These are phyloP conservation scores for Zoanthus sociatus DNA, from an alignment of 92 coral and sea anemone species.

Conservation along the genomic window DNA sequence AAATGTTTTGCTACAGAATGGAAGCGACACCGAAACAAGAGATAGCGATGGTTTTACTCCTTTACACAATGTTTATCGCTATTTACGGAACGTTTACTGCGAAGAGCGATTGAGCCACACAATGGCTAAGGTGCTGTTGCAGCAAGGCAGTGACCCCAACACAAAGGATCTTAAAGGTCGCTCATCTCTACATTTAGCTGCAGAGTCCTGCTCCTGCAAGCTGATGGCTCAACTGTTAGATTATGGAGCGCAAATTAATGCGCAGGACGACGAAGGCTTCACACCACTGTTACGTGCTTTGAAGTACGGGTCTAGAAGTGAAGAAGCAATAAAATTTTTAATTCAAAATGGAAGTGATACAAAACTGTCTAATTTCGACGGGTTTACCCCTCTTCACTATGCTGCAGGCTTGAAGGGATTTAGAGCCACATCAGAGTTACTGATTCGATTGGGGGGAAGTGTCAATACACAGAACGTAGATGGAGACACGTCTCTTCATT, in stretches of 20 bases:
- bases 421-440: slow-evolving; percentile 64
- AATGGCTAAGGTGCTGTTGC: slow-evolving; percentile 64
- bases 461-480: slow-evolving; percentile 65
- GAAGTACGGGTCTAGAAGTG: slow-evolving; percentile 71
- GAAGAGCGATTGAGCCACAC: slow-evolving; percentile 71
- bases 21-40: slow-evolving; percentile 67
- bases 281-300: slow-evolving; percentile 73
- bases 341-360: slow-evolving; percentile 71
- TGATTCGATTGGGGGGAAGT: slow-evolving; percentile 70
- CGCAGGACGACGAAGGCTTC: slow-evolving; percentile 71
- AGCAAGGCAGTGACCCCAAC: slow-evolving; percentile 66
- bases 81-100: slow-evolving; percentile 68
- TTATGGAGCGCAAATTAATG: slow-evolving; percentile 63
- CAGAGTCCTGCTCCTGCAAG: slow-evolving; percentile 63
- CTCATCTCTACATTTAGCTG: slow-evolving; percentile 80
- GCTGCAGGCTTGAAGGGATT: slow-evolving; percentile 81
- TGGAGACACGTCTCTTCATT: slow-evolving; percentile 76
- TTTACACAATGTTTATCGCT: slow-evolving; percentile 73
- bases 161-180: slow-evolving; percentile 70
- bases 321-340: slow-evolving; percentile 57
- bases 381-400: slow-evolving; percentile 75
- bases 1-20: slow-evolving; percentile 64
- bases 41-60: slow-evolving; percentile 78
- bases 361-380: slow-evolving; percentile 41
- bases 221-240: slow-evolving; percentile 70